Evolutionary conservation across 2,113 vertebrate genomes (phyloP).

Genomic region (Amblyornis subalaris): DNA sequence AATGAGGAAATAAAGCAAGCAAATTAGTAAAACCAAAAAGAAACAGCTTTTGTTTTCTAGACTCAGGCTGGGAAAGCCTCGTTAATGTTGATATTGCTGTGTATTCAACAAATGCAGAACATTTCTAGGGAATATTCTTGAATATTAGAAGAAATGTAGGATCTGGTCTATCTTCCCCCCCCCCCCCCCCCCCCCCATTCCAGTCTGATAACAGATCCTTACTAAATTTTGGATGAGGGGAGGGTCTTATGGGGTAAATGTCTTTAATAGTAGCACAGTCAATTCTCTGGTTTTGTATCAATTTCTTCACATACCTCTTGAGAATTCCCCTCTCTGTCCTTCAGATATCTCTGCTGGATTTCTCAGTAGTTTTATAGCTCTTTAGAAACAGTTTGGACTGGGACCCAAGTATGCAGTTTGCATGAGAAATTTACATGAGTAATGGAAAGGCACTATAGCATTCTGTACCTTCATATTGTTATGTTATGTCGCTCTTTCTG

Average conservation of each 20-base stretch:
- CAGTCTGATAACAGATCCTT: not conserved
- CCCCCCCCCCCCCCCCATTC: not conserved
- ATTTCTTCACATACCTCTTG: not conserved
- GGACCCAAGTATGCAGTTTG: not conserved
- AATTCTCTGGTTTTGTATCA: not conserved
- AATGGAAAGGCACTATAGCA: not conserved
- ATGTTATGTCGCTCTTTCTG: not conserved
- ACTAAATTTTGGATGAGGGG: not conserved
- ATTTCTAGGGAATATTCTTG: not conserved
- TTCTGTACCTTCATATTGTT: not conserved
- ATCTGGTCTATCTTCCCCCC: not conserved
- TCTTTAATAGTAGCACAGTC: not conserved
- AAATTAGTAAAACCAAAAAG: not conserved
- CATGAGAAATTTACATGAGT: not conserved
- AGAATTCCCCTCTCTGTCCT: not conserved
- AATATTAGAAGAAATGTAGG: not conserved
- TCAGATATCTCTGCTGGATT: not conserved
- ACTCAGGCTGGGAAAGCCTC: not conserved
- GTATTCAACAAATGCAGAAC: not conserved
- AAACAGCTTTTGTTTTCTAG: slow-evolving; percentile 10
- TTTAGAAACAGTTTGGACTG: not conserved
- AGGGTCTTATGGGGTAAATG: not conserved
- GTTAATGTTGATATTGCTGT: not conserved
- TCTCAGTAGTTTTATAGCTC: not conserved
- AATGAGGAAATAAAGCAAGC: not conserved